Evolutionary conservation across 2,888 invertebrate genomes (phyloP).

Genomic region (Lepidochitona cinerea): DNA sequence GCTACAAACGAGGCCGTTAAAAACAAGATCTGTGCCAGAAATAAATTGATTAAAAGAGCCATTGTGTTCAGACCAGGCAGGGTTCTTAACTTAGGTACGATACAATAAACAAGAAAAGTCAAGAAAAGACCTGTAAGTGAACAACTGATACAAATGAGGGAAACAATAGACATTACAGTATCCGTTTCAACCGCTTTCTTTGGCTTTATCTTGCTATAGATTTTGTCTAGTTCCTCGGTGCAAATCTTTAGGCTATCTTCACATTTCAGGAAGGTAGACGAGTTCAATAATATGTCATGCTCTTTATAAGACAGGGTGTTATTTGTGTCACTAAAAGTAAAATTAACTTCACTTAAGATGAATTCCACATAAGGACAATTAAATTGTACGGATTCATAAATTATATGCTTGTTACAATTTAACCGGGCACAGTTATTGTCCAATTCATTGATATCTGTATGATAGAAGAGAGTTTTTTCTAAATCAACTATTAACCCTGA

Average conservation of each 20-base stretch:
- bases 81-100: slow-evolving; percentile 27
- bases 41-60: slow-evolving; percentile 26
- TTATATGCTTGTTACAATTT: not conserved
- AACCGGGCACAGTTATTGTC: no score
- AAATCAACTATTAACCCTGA: not conserved
- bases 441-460: no score
- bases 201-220: not conserved
- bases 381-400: not conserved
- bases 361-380: not conserved
- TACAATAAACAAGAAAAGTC: slow-evolving; percentile 33
- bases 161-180: slow-evolving; percentile 1
- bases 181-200: not conserved
- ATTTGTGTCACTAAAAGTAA: not conserved
- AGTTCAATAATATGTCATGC: not conserved
- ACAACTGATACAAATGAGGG: slow-evolving; percentile 17
- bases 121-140: slow-evolving; percentile 30
- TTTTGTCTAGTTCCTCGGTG: not conserved
- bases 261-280: not conserved
- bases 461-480: not conserved
- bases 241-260: not conserved
- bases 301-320: not conserved
- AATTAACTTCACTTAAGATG: not conserved
- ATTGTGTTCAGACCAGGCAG: slow-evolving; percentile 37
- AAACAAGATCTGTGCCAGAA: slow-evolving; percentile 30
- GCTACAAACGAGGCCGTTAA: slow-evolving; percentile 21